Conservation (phyloP, 1,140 invertebrate species). For the Neodiprion lecontei region DNA sequence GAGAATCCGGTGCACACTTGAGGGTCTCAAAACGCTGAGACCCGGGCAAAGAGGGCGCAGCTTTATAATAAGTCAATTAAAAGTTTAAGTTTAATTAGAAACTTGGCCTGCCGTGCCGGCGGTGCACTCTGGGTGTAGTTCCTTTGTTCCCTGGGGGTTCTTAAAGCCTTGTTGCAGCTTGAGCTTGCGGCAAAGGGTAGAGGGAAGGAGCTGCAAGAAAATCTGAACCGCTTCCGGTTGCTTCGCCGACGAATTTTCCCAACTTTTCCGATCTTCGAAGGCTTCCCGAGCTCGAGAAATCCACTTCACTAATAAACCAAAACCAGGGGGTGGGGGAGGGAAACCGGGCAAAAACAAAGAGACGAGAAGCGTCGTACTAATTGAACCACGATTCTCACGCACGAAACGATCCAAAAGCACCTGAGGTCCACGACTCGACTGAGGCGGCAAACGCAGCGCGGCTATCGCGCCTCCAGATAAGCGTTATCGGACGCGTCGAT, state of each 20-base stretch:
- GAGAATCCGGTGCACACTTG: background rate
- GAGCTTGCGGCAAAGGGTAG: background rate
- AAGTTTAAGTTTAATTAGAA: constrained; percentile 63
- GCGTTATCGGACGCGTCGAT: background rate
- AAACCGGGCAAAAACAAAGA: constrained; percentile 11
- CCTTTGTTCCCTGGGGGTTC: background rate
- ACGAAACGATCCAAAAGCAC: background rate
- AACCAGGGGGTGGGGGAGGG: background rate
- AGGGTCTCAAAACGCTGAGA: too few relatives aligned
- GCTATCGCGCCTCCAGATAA: background rate
- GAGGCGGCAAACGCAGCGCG: background rate
- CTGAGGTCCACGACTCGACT: constrained; percentile 1
- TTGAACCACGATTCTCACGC: too few relatives aligned
- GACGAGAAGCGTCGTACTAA: background rate
- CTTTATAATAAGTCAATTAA: constrained; percentile 60
- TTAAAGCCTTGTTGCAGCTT: constrained; percentile 2
- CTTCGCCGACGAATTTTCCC: too few relatives aligned
- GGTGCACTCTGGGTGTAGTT: background rate
- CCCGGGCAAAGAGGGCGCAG: constrained; percentile 38
- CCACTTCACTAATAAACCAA: too few relatives aligned
- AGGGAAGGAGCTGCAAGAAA: background rate
- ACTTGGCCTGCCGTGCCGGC: constrained; percentile 39
- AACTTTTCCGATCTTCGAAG: too few relatives aligned
- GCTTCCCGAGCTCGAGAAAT: too few relatives aligned
- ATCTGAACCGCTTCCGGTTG: background rate